These are phyloP conservation scores for Sebastes minor DNA, from an alignment of 2,797 vertebrate species.

Conservation along the genomic window DNA sequence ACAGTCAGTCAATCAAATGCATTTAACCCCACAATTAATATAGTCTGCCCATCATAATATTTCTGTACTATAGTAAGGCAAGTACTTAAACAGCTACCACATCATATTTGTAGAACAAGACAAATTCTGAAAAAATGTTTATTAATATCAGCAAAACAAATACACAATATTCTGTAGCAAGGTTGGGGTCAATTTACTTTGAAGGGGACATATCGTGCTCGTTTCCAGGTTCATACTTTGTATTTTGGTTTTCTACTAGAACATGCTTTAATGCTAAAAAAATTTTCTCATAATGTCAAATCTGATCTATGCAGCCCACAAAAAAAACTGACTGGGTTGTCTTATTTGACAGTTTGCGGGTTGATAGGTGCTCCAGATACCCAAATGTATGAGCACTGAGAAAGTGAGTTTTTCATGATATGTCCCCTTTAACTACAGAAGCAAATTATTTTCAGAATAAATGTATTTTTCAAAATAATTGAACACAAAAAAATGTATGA, in stretches of 20 bases:
- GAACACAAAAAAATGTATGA: neutral
- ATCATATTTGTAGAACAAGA: neutral
- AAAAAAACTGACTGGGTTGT: too few species aligned
- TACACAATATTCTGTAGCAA: conserved; percentile 15
- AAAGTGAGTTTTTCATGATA: neutral
- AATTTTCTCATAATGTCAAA: neutral
- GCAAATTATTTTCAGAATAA: neutral
- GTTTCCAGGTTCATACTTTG: too few species aligned
- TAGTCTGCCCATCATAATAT: neutral
- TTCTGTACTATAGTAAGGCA: neutral
- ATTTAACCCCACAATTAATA: neutral
- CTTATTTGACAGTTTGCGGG: too few species aligned
- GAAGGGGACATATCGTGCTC: too few species aligned
- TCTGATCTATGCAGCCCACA: neutral
- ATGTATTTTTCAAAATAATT: neutral
- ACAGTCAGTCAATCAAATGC: neutral
- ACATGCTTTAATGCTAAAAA: too few species aligned
- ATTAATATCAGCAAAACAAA: conserved; percentile 48
- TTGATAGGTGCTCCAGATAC: too few species aligned
- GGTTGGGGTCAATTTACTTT: neutral
- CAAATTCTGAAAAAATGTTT: conserved; percentile 58
- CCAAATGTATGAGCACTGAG: neutral
- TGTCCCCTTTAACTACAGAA: neutral
- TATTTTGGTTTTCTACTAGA: too few species aligned
- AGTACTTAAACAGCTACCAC: neutral